A percentile compares a stretch with the other conserved stretches of the same genome.
These are phyloP conservation scores for Ceyx margarethae DNA, from an alignment of 2,113 vertebrate genomes.

Conservation along the genomic window DNA sequence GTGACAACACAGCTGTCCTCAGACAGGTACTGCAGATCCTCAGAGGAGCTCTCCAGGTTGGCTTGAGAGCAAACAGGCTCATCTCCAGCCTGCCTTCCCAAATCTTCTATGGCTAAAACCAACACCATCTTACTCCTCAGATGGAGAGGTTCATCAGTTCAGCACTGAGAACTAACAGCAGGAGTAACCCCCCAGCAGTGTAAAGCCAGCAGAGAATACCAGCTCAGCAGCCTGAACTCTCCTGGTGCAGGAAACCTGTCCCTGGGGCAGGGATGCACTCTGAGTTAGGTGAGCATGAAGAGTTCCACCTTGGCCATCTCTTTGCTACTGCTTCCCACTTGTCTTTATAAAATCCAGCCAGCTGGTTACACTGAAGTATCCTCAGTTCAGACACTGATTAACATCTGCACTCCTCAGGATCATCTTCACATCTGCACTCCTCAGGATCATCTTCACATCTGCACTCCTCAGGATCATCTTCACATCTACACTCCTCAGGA, in stretches of 20 bases:
- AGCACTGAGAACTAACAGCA: background rate
- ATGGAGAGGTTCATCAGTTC: background rate
- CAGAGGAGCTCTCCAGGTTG: background rate
- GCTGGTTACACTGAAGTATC: background rate
- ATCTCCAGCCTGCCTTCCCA: background rate
- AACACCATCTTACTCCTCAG: background rate
- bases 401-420: background rate
- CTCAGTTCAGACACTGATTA: background rate
- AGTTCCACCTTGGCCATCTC: background rate
- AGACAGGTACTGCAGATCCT: background rate
- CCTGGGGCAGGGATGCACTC: too few species aligned
- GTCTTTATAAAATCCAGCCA: background rate
- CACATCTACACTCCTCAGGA: too few species aligned
- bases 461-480: background rate
- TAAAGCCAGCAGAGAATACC: background rate
- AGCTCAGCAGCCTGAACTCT: background rate
- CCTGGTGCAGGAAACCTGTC: background rate
- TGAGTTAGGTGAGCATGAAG: accelerated
- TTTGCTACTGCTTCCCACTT: background rate
- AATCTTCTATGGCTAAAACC: background rate
- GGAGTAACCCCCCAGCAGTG: background rate
- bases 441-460: too few species aligned
- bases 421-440: background rate
- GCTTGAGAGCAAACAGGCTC: background rate
- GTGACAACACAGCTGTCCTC: background rate